Percentiles rank a stretch among this genome's conserved stretches.
phyloP scores from a whole-genome alignment of 2,888 invertebrate species.

The Platycheirus albimanus region DNA sequence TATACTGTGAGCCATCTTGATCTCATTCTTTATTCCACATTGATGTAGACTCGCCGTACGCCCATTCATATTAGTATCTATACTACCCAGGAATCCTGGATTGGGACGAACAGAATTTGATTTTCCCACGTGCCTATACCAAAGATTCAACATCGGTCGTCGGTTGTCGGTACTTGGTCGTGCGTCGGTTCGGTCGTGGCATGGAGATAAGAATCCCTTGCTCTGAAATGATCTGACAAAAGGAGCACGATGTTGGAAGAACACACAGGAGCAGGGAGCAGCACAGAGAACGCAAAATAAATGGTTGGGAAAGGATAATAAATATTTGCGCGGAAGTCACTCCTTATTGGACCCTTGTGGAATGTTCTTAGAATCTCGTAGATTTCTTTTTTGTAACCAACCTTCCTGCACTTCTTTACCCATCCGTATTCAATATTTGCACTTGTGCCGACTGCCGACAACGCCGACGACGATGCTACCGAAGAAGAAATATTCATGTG shows the following conservation, averaged over 20 bases:
- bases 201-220: constrained; percentile 47
- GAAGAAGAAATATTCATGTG: constrained; percentile 51
- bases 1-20: constrained; percentile 12
- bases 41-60: constrained; percentile 64
- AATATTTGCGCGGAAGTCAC: constrained; percentile 73
- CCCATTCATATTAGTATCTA: constrained; percentile 49
- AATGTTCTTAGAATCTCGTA: constrained; percentile 55
- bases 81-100: constrained; percentile 51
- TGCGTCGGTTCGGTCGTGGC: constrained; percentile 1
- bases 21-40: constrained; percentile 66
- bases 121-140: constrained; percentile 71
- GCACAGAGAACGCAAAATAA: constrained; percentile 61
- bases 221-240: constrained; percentile 21
- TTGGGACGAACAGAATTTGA: constrained; percentile 58
- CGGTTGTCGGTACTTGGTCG: not conserved
- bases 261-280: too few relatives aligned
- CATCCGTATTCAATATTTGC: constrained; percentile 60
- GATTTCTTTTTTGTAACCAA: constrained; percentile 1
- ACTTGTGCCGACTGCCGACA: constrained; percentile 45
- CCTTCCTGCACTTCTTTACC: constrained; percentile 2
- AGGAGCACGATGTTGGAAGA: constrained; percentile 3
- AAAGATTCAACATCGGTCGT: constrained; percentile 61
- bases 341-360: constrained; percentile 71
- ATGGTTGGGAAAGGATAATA: constrained; percentile 71
- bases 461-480: not conserved